Evolutionary conservation across 2,888 invertebrate genomes (phyloP).

Genomic region (Tetranychus piercei): DNA sequence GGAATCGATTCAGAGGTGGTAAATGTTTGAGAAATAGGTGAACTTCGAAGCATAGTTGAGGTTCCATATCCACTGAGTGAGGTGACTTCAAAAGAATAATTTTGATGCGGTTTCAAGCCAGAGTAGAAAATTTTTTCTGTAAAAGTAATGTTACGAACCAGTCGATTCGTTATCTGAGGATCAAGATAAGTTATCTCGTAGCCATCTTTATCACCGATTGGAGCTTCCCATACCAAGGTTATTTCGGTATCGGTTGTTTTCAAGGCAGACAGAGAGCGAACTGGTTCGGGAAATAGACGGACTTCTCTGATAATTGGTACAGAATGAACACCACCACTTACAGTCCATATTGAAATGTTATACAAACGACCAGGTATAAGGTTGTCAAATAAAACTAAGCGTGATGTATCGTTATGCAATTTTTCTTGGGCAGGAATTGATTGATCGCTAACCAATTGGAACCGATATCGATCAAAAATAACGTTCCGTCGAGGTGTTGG

Average conservation of each 20-base stretch:
- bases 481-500: slow-evolving; percentile 61
- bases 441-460: slow-evolving; percentile 51
- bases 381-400: slow-evolving; percentile 49
- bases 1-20: slow-evolving; percentile 68
- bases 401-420: slow-evolving; percentile 28
- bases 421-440: slow-evolving; percentile 53
- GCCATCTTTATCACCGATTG: slow-evolving; percentile 63
- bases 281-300: slow-evolving; percentile 64
- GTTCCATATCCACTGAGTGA: slow-evolving; percentile 62
- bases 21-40: slow-evolving; percentile 57
- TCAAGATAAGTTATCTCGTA: slow-evolving; percentile 66
- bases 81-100: slow-evolving; percentile 72
- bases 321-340: slow-evolving; percentile 60
- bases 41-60: slow-evolving; percentile 52
- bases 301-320: slow-evolving; percentile 72
- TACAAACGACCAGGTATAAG: slow-evolving; percentile 70
- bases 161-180: slow-evolving; percentile 44
- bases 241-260: slow-evolving; percentile 59
- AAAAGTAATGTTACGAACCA: slow-evolving; percentile 47
- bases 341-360: slow-evolving; percentile 82
- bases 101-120: slow-evolving; percentile 58
- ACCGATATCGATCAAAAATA: slow-evolving; percentile 66
- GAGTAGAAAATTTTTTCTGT: slow-evolving; percentile 48
- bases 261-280: slow-evolving; percentile 56
- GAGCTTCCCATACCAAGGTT: slow-evolving; percentile 57